Base-by-base conservation (phyloP, 2,888 invertebrate genomes). In the Spodoptera picta region DNA sequence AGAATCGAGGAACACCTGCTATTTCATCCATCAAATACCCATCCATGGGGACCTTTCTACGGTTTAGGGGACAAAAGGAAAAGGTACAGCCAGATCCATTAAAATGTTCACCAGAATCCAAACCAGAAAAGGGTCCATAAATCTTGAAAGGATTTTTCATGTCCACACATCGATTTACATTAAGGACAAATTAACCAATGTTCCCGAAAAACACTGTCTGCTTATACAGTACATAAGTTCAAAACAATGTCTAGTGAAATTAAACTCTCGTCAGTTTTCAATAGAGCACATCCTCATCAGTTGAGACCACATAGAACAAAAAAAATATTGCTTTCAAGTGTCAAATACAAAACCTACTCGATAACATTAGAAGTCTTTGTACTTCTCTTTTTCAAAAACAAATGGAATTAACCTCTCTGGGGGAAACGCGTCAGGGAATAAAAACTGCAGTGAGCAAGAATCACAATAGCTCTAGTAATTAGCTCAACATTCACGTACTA, bases 401-500 rank as follows among this genome's bases (percentile, higher is more conserved):
- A 78, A 75, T 75, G 64, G 53, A 55, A 49, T 58, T 56, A 60
- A 67, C 24, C 49, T 52, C 58, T 60, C 46, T 19, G 27, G 5
- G 55, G 45, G 31, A 58, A 70, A 75, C 46, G 66, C 78, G 70
- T 70, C 57, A 70, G 70, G 49, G 54, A 58, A 69, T 77, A 77
- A 69, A 75, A 74, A 75, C 65, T 77, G 78, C 75, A 75, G 45
- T 23, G 24, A 12, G 53, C 47, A 52, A 69, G 63, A 59, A 64
- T 52, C 56, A 77, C 69, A 75, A 74, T 58, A 44, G 59, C 59
- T 77, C 57, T 43, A 27, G 63, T 75, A 77, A 75, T 75, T 74
- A 75, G 65, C 65, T 70, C 71, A 69, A 69, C 74, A 52, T 69
- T 74, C 75, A 75, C 75, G 75, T 75, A 72, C 70, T 51, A 41